phyloP scores from a whole-genome alignment of 2,113 vertebrate species.

The Edolisoma coerulescens region DNA sequence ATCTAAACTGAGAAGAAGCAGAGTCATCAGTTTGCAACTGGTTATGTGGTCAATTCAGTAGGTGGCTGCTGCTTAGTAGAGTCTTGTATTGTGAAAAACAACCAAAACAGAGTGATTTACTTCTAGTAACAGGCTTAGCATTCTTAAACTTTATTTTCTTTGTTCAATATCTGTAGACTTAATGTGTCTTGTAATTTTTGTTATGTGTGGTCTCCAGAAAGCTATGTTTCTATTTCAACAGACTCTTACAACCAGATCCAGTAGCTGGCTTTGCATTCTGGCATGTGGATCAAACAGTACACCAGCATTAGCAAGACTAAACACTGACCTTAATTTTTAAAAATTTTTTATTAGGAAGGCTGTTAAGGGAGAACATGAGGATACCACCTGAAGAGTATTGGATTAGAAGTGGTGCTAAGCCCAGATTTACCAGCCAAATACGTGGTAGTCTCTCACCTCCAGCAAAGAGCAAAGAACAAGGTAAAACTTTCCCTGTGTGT shows the following conservation, averaged over 20 bases:
- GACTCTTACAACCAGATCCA: background rate
- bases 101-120: background rate
- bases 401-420: slow-evolving; percentile 69
- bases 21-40: background rate
- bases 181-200: background rate
- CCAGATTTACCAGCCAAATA: slow-evolving; percentile 40
- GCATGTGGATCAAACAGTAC: background rate
- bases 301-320: background rate
- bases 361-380: slow-evolving; percentile 35
- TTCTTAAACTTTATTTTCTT: background rate
- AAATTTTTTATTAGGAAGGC: slow-evolving; percentile 34
- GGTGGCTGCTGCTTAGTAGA: background rate
- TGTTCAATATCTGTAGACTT: background rate
- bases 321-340: background rate
- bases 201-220: background rate
- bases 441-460: background rate
- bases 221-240: background rate
- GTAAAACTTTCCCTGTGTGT: background rate
- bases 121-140: background rate
- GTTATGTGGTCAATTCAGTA: background rate
- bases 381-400: slow-evolving; percentile 60
- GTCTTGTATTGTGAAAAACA: background rate
- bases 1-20: background rate
- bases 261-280: background rate
- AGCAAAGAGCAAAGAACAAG: slow-evolving; percentile 51